Conservation (phyloP, 2,888 invertebrate genomes). For the Eulithis prunata region DNA sequence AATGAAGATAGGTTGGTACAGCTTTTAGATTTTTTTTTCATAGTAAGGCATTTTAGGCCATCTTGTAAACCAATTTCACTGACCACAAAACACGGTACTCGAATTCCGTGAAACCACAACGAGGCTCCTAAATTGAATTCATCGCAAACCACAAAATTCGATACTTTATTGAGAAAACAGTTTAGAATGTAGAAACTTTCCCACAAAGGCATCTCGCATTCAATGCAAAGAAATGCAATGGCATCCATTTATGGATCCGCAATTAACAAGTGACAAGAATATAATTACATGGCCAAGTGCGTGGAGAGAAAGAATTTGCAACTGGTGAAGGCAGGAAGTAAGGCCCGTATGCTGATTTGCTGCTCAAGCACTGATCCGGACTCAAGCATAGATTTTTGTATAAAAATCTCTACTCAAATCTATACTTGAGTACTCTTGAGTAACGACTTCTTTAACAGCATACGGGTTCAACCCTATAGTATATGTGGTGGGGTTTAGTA, state of each 20-base stretch:
- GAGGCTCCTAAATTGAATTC: conserved; percentile 25
- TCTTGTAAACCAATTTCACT: conserved; percentile 19
- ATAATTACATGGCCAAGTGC: conserved; percentile 22
- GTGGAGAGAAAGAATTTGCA: conserved; percentile 12
- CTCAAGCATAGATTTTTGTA: too few relatives aligned
- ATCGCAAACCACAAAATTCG: conserved; percentile 26
- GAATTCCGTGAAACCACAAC: conserved; percentile 24
- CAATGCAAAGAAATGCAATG: conserved; percentile 23
- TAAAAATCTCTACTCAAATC: too few relatives aligned
- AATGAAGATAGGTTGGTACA: too few relatives aligned
- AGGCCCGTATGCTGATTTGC: too few relatives aligned
- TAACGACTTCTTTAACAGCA: too few relatives aligned
- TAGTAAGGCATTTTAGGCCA: not conserved
- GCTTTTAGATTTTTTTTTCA: too few relatives aligned
- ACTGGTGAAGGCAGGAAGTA: not conserved
- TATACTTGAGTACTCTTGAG: too few relatives aligned
- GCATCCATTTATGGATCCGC: conserved; percentile 29
- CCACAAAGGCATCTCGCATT: conserved; percentile 30
- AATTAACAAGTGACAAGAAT: conserved; percentile 36
- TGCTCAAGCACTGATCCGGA: too few relatives aligned
- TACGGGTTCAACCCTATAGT: too few relatives aligned
- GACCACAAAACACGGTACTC: conserved; percentile 21
- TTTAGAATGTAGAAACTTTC: conserved; percentile 31
- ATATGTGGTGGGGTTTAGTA: too few relatives aligned
- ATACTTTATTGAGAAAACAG: conserved; percentile 25